Percentiles rank a stretch among this genome's conserved stretches.
These are phyloP conservation scores for Craseonycteris thonglongyai DNA, from an alignment of 2,113 vertebrate species.

Conservation along the genomic window DNA sequence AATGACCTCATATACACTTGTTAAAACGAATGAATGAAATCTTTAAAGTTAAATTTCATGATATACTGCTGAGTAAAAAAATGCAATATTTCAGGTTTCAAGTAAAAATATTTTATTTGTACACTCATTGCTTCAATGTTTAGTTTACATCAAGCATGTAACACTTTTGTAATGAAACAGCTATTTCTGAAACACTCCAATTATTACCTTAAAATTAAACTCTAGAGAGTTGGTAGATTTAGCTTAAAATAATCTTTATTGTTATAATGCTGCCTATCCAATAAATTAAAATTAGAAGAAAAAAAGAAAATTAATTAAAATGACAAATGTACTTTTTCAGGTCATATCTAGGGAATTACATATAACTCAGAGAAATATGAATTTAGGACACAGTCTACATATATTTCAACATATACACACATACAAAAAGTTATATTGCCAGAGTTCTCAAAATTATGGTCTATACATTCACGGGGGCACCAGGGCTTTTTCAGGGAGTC, in stretches of 20 bases:
- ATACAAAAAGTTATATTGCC: not conserved
- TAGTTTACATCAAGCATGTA: not conserved
- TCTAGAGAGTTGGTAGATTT: not conserved
- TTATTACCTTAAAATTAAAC: not conserved
- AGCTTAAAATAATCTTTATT: too few relatives aligned
- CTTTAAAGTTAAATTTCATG: not conserved
- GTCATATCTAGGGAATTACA: not conserved
- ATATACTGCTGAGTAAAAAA: not conserved
- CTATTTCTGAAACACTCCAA: not conserved
- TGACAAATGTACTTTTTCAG: not conserved
- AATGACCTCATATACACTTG: not conserved
- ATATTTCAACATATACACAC: not conserved
- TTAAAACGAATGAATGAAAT: not conserved
- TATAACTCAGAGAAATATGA: constrained; percentile 6
- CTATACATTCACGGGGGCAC: not conserved
- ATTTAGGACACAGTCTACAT: not conserved
- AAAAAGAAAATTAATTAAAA: not conserved
- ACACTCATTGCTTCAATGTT: not conserved
- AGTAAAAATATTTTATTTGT: not conserved
- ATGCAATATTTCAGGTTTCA: not conserved
- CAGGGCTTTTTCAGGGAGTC: not conserved
- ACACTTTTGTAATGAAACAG: not conserved
- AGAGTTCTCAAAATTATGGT: not conserved
- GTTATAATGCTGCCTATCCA: not conserved
- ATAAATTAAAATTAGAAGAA: not conserved